Conservation (phyloP, 2,113 vertebrate genomes). For the Dicentrarchus labrax region DNA sequence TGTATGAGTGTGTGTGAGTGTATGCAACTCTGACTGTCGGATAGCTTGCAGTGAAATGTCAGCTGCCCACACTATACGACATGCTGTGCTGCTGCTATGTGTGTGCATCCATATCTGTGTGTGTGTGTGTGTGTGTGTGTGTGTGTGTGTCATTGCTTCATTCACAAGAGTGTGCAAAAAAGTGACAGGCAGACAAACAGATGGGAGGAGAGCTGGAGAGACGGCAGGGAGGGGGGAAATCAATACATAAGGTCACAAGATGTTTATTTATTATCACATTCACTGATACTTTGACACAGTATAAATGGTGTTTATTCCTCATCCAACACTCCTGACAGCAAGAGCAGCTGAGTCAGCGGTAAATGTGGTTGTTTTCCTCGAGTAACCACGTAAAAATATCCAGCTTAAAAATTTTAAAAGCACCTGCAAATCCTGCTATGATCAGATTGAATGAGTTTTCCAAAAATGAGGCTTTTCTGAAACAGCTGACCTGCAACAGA, state of each 20-base stretch:
- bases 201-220: conserved; percentile 30
- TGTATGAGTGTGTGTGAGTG: conserved; percentile 1
- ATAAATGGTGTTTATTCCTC: not conserved
- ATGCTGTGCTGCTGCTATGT: conserved; percentile 30
- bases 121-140: conserved; percentile 4
- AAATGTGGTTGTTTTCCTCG: not conserved
- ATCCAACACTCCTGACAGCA: not conserved
- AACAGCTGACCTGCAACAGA: conserved; percentile 8
- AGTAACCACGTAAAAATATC: not conserved
- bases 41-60: conserved; percentile 59
- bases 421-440: conserved; percentile 30
- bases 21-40: conserved; percentile 45
- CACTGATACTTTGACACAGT: not conserved
- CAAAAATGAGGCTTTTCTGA: conserved; percentile 42
- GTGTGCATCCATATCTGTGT: not conserved
- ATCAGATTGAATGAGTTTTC: conserved; percentile 43
- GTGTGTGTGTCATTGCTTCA: conserved; percentile 13
- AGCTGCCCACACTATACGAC: conserved; percentile 59
- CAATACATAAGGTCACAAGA: conserved; percentile 50
- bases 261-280: conserved; percentile 8
- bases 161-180: conserved; percentile 45
- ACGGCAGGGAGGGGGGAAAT: conserved; percentile 27
- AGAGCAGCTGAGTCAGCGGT: not conserved
- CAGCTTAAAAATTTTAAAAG: not conserved
- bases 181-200: conserved; percentile 52